These are phyloP conservation scores for Edolisoma coerulescens DNA, from an alignment of 2,113 vertebrate genomes.

Conservation along the genomic window DNA sequence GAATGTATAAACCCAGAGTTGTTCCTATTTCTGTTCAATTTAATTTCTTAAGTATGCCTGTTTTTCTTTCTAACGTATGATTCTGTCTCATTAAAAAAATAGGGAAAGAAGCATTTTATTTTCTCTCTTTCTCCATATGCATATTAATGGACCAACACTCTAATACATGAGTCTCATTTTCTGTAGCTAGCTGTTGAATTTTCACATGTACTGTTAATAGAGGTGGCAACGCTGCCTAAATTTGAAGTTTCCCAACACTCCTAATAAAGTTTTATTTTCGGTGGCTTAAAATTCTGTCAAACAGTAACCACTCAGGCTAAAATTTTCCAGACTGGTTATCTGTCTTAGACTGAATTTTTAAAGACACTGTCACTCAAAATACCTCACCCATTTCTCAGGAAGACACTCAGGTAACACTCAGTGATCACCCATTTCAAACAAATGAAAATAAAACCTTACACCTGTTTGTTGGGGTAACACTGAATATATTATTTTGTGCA, in stretches of 20 bases:
- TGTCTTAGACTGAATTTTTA: background rate
- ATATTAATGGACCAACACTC: background rate
- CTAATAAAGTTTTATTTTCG: background rate
- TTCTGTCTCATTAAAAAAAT: slow-evolving; percentile 49
- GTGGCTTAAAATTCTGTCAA: background rate
- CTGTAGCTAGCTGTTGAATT: background rate
- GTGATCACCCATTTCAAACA: background rate
- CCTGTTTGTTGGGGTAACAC: background rate
- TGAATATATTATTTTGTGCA: background rate
- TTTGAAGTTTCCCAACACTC: background rate
- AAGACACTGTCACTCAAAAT: background rate
- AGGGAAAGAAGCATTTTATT: slow-evolving; percentile 14
- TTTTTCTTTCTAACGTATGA: slow-evolving; percentile 34
- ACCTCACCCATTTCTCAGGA: background rate
- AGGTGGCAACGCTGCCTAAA: background rate
- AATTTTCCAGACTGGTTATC: background rate
- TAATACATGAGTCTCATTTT: background rate
- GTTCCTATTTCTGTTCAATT: slow-evolving; percentile 50
- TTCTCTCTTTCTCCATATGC: background rate
- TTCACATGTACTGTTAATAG: background rate
- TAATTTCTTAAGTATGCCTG: slow-evolving; percentile 46
- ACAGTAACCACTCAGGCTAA: background rate
- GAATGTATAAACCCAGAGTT: slow-evolving; percentile 14
- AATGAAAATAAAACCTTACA: background rate
- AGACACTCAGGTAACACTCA: background rate